Conservation (phyloP, 1,140 invertebrate species). For the Himalopsyche phryganea region DNA sequence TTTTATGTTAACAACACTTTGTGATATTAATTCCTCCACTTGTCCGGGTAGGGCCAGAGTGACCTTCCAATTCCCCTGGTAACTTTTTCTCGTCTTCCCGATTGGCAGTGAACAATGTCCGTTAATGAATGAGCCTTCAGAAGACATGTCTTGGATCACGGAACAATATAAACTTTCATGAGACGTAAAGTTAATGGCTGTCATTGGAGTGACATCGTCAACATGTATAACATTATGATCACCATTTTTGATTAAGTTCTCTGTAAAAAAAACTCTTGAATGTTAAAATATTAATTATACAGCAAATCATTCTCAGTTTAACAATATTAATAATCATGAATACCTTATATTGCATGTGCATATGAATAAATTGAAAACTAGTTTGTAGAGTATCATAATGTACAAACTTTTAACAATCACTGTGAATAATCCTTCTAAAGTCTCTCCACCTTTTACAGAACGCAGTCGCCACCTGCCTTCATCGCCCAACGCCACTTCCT, state of each 20-base stretch:
- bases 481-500: slow-evolving; percentile 12
- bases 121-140: slow-evolving; percentile 39
- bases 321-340: too few relatives aligned
- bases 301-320: too few relatives aligned
- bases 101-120: slow-evolving; percentile 41
- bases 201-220: not conserved
- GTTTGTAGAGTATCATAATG: too few relatives aligned
- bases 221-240: not conserved
- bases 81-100: slow-evolving; percentile 40
- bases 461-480: slow-evolving; percentile 20
- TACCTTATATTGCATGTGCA: too few relatives aligned
- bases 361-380: too few relatives aligned
- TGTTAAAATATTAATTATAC: too few relatives aligned
- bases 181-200: not conserved
- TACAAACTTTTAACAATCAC: slow-evolving; percentile 14
- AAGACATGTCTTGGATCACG: slow-evolving; percentile 22
- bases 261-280: not conserved
- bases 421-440: slow-evolving; percentile 19
- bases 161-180: slow-evolving; percentile 12
- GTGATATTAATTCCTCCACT: slow-evolving; percentile 37
- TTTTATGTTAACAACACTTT: slow-evolving; percentile 37
- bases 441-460: slow-evolving; percentile 18
- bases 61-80: slow-evolving; percentile 44
- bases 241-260: not conserved
- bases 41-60: slow-evolving; percentile 39